Evolutionary conservation across 2,888 invertebrate genomes (phyloP), one percentile per base, ranked within the genome.

Genomic region (Pristionchus mayeri): DNA sequence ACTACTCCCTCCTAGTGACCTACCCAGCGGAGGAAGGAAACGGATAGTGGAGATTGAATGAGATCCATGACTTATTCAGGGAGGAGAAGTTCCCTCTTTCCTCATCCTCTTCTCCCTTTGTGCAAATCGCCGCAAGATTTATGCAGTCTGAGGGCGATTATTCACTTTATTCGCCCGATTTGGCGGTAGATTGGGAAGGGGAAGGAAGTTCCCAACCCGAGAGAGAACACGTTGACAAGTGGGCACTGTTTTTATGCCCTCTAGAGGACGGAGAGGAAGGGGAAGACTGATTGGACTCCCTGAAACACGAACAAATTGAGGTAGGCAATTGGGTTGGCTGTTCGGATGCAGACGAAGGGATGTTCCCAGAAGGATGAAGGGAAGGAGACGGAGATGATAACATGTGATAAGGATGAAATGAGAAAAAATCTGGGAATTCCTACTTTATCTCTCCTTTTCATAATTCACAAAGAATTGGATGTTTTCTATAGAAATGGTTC

Each of bases 51-150:
- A 3, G 63, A 71, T 40, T 40, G 40, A 71, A 71, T 71, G 71
- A 44, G 71, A 71, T 71, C 71, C 71, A 71, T 71, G 40, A 40
- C 24, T 71, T 71, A 71, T 71, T 71, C 71, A 71, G 37, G n/a
- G 34, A 34, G 30, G 24, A 16, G 34, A 34, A 34, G 18, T 34
- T 21, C 63, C 63, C 34, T 34, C 63, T 18, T 27, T 16, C 34
- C 34, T n/a, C n/a, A n/a, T n/a, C n/a, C 54, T 24, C 11, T 63
- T 24, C 71, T 18, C n/a, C 71, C 40, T 71, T 71, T 71, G 71
- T 71, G 71, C 71, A 71, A 71, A 37, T 71, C 71, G 37, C 71
- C 71, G 71, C 71, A 34, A 63, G 63, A 71, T 71, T 71, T 71
- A 71, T 71, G 71, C 71, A 40, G n/a, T 21, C 21, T 40, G 40